Evolutionary conservation across 2,888 invertebrate genomes (phyloP), one percentile per base, ranked within the genome.

Genomic region (Mantis religiosa): DNA sequence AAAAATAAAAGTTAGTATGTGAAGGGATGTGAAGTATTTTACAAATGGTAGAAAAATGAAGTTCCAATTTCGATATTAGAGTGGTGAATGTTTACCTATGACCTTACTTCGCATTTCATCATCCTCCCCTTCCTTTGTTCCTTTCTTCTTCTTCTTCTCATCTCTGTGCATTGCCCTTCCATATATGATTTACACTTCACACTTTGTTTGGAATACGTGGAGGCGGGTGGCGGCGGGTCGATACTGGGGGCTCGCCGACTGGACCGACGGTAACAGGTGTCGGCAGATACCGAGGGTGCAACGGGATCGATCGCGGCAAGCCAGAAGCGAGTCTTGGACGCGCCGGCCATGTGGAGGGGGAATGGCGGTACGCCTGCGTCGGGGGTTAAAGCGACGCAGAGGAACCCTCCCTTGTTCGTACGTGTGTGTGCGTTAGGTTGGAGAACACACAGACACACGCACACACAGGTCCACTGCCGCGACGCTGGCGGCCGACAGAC

Each of bases 221-320:
- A 54, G 54, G 71, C n/a, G 87, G 87, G 41, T 87, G 81, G 87
- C n/a, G 82, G 14, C 81, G 82, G 88, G 87, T 90, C 90, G 90
- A 90, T 90, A 87, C 12, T 3, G 27, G 8, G 84, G 89, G 89
- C 84, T 88, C 90, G 87, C 54, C 87, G 85, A 84, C 87, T 41
- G 71, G 88, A 83, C 14, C 54, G 34, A 41, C 87, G 90, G 90
- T 90, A 90, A 90, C 90, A 90, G 90, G 90, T 90, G 90, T 89
- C 87, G 90, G 82, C 87, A 84, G 89, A 87, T 88, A 89, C 89
- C 85, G 84, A 83, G 83, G 82, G 30, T 83, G 15, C 89, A 84
- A 30, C 81, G 27, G 71, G 86, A 90, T 90, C 90, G 90, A 90
- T 90, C 89, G 87, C 28, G 84, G 28, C 86, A 88, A 88, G 89